Evolutionary conservation across 2,888 invertebrate genomes (phyloP), one percentile per base, ranked within the genome.

Genomic region (Sesia bembeciformis): DNA sequence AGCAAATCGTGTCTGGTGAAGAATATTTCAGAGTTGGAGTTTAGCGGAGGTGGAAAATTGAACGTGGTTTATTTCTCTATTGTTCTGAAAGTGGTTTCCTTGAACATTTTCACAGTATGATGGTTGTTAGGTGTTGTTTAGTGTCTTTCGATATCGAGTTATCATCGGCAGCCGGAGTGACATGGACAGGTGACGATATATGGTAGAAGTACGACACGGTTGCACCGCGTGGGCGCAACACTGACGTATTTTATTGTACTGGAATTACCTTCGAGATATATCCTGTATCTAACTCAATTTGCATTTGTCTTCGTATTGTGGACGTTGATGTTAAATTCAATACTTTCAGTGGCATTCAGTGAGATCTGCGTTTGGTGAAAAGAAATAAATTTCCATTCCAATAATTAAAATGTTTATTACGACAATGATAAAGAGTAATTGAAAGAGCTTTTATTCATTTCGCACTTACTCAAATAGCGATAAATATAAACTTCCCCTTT

Each of bases 31-130:
- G 61, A 62, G 39, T 53, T 67, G 59, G 60, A 64, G 62, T 73
- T 69, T 58, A 65, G 75, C 75, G 69, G 71, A 78, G 74, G 78
- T 78, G 76, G 71, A 66, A 78, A 76, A 75, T 73, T 58, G 70
- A 72, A 77, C 72, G 71, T 78, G 64, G 74, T 86, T 84, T 85
- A 85, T 84, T 77, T 78, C 72, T 73, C 82, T 80, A 84, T 84
- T 86, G 85, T 86, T 76, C 69, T 58, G 65, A 72, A 70, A 66
- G 68, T 72, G 77, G 66, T 78, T 78, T 74, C 75, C 77, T 71
- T 68, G 65, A 66, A 64, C 57, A 65, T 63, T 66, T 65, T 59
- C 61, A 63, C 59, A 63, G 61, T 62, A 60, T 57, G 58, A 60
- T 60, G 56, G 74, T 75, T 67, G 66, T 65, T 62, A 53, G 60